Percentiles rank a stretch among this genome's conserved stretches.
Conservation (phyloP, 2,888 invertebrate species). For the Sepioteuthis lessoniana region DNA sequence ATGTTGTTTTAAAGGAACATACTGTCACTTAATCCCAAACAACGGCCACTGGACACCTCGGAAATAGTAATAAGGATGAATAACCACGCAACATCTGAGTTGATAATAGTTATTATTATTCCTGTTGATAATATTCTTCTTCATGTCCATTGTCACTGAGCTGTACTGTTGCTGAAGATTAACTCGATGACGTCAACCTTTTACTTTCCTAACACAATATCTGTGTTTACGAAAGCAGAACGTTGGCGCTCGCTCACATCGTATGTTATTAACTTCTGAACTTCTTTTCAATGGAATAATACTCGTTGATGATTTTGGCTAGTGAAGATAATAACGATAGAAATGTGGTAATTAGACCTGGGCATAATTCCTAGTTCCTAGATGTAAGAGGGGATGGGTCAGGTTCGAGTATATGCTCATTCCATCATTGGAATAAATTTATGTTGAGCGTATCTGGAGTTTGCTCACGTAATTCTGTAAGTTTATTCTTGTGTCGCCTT, state of each 20-base stretch:
- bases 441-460: accelerated
- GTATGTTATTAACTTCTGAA: background rate
- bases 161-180: background rate
- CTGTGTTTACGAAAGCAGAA: background rate
- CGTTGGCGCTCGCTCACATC: background rate
- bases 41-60: no score
- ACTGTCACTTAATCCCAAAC: no score
- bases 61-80: no score
- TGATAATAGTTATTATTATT: background rate
- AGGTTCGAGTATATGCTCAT: background rate
- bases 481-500: no score
- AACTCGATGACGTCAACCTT: background rate
- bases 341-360: background rate
- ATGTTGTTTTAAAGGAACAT: no score
- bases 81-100: no score
- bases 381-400: background rate
- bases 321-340: background rate
- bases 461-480: no score
- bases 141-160: background rate
- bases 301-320: background rate
- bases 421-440: background rate
- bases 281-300: background rate
- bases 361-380: background rate
- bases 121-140: accelerated
- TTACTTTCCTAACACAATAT: background rate